Evolutionary conservation across 2,888 invertebrate species (phyloP), one percentile per base, ranked within the genome.

Genomic region (Agrotis clavis): DNA sequence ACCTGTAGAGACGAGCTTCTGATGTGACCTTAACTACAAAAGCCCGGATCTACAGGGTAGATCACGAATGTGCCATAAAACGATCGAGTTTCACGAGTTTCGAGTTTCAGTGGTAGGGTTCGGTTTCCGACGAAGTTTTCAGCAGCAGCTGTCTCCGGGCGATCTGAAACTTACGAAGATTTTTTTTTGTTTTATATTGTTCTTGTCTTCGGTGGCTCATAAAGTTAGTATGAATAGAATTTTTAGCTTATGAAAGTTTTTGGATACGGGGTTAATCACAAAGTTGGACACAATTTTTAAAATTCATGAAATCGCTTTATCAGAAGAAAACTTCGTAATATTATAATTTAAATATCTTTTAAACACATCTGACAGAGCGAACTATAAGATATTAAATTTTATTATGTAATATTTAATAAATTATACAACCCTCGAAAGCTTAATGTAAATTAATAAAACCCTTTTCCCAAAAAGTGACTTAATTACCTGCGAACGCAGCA

Each of bases 1-100:
- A 99, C 99, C 99, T 99, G 99, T 99, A 99, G 98, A 99, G 98
- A 99, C 99, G 99, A 99, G 99, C 99, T 99, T 99, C 99, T 99
- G 99, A 99, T 97, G 96, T 97, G 95, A 97, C 97, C 97, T 97
- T 97, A 98, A 98, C 98, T 98, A 99, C 99, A 99, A 99, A 99
- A 99, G 98, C 99, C 99, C 99, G 99, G 99, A 99, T 99, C 99
- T 99, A 99, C 99, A 99, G 99, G 99, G 99, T 99, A 99, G 98
- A 98, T 99, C 98, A 99, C 99, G 98, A 98, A 98, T 98, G 98
- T 98, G 98, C 98, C 98, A 96, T 87, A 77, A 92, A 93, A 89
- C 90, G 91, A 88, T 82, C 83, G 83, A 88, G 72, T 72, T 72
- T n/a, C 78, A 19, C 14, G 35, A 57, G 57, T 82, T 84, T 80